Percentiles rank a stretch among this genome's conserved stretches.
These are phyloP conservation scores for Drosophila willistoni DNA, from an alignment of 1,140 invertebrate genomes.

Conservation along the genomic window DNA sequence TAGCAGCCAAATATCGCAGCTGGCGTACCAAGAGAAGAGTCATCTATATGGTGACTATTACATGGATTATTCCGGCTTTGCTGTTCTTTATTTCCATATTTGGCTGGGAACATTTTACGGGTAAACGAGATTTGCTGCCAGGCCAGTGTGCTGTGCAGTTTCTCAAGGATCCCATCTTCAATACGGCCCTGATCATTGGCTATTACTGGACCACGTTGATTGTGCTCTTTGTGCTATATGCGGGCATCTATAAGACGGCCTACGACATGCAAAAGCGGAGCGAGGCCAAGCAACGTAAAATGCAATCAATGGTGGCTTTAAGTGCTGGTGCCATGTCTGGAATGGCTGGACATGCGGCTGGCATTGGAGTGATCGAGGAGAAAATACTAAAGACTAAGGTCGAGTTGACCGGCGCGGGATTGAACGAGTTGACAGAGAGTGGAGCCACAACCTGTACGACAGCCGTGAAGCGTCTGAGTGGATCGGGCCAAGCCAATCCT, in stretches of 20 bases:
- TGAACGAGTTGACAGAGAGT: slow-evolving; percentile 53
- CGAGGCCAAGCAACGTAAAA: slow-evolving; percentile 96
- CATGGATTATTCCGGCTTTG: slow-evolving; percentile 98
- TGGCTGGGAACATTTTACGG: slow-evolving; percentile 99
- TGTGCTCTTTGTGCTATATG: slow-evolving; percentile 97
- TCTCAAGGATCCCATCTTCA: slow-evolving; percentile 98
- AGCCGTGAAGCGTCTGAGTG: slow-evolving; percentile 62
- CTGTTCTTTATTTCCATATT: slow-evolving; percentile 99
- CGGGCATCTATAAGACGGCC: slow-evolving; percentile 98
- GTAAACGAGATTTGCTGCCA: slow-evolving; percentile 92
- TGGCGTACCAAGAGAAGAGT: slow-evolving; percentile 98
- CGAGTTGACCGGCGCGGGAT: slow-evolving; percentile 56
- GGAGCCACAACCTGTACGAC: slow-evolving; percentile 30
- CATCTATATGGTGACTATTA: slow-evolving; percentile 97
- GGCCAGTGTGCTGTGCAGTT: slow-evolving; percentile 99
- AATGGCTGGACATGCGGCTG: slow-evolving; percentile 93
- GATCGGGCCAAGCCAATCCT: slow-evolving; percentile 67
- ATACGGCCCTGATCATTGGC: slow-evolving; percentile 97
- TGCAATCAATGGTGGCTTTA: slow-evolving; percentile 96
- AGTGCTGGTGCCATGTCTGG: slow-evolving; percentile 94
- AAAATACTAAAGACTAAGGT: slow-evolving; percentile 88
- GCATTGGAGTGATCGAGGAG: slow-evolving; percentile 88
- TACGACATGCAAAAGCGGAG: slow-evolving; percentile 99
- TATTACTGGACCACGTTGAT: slow-evolving; percentile 99
- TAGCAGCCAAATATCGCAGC: slow-evolving; percentile 97